Evolutionary conservation across 2,888 invertebrate genomes (phyloP).

Genomic region (Heteromyza rotundicornis): DNA sequence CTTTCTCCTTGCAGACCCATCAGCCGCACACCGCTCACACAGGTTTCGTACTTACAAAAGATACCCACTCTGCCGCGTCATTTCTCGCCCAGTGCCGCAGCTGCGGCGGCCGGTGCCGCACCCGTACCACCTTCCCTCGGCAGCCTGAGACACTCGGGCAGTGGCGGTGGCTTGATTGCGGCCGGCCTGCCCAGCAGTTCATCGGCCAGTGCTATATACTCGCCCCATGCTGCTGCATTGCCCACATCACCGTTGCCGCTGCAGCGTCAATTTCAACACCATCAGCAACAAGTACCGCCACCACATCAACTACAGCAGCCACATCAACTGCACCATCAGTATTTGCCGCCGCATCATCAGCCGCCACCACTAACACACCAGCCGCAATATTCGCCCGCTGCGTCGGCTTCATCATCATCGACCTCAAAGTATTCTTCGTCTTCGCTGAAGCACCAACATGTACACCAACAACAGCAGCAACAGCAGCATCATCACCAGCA

Average conservation of each 20-base stretch:
- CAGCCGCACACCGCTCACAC: conserved; percentile 59
- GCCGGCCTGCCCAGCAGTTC: conserved; percentile 53
- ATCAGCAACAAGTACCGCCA: conserved; percentile 20
- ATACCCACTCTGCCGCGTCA: conserved; percentile 59
- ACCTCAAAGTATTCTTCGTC: conserved; percentile 52
- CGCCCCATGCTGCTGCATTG: conserved; percentile 46
- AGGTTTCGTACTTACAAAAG: conserved; percentile 60
- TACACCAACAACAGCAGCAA: conserved; percentile 30
- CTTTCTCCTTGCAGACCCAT: conserved; percentile 50
- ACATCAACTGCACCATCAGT: conserved; percentile 32
- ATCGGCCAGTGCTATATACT: conserved; percentile 56
- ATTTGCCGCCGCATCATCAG: conserved; percentile 50
- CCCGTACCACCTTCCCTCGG: conserved; percentile 26
- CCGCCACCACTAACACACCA: conserved; percentile 37
- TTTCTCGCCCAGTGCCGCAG: conserved; percentile 51
- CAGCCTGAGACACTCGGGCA: conserved; percentile 18
- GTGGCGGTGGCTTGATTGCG: conserved; percentile 19
- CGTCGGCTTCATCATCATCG: conserved; percentile 45
- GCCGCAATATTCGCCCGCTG: conserved; percentile 51
- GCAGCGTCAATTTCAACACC: conserved; percentile 51
- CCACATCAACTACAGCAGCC: conserved; percentile 24
- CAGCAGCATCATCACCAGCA: conserved; percentile 20
- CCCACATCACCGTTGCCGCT: conserved; percentile 59
- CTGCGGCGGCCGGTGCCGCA: conserved; percentile 26
- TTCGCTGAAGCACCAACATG: conserved; percentile 41